These are phyloP conservation scores for Pseudotriccus pelzelni DNA, from an alignment of 2,797 vertebrate species.

Conservation along the genomic window DNA sequence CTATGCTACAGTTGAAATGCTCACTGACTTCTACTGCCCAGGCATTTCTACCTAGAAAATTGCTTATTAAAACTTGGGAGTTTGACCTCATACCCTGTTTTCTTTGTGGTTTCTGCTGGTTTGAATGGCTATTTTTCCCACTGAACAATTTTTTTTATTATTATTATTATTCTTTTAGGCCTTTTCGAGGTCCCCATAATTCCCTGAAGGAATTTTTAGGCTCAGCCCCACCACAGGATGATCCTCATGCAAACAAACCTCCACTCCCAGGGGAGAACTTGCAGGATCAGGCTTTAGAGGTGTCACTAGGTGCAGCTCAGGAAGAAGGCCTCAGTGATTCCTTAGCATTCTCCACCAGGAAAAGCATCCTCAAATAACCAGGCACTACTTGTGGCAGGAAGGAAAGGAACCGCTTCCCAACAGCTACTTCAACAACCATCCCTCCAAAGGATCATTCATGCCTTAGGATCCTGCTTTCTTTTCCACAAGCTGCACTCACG, in stretches of 20 bases:
- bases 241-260: neutral
- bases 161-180: neutral
- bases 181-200: neutral
- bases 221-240: neutral
- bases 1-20: conserved; percentile 59
- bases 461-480: neutral
- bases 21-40: conserved; percentile 62
- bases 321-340: neutral
- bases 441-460: neutral
- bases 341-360: neutral
- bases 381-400: neutral
- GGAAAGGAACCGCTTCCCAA: neutral
- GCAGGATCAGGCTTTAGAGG: neutral
- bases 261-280: neutral
- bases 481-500: neutral
- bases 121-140: conserved; percentile 70
- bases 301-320: neutral
- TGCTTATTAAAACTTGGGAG: conserved; percentile 53
- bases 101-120: conserved; percentile 49
- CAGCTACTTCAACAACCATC: neutral
- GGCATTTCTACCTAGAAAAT: conserved; percentile 52
- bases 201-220: neutral
- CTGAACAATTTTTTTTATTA: neutral
- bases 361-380: neutral
- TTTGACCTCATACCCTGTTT: conserved; percentile 66